These are phyloP conservation scores for Hypothenemus hampei DNA, from an alignment of 1,140 invertebrate genomes.

Conservation along the genomic window DNA sequence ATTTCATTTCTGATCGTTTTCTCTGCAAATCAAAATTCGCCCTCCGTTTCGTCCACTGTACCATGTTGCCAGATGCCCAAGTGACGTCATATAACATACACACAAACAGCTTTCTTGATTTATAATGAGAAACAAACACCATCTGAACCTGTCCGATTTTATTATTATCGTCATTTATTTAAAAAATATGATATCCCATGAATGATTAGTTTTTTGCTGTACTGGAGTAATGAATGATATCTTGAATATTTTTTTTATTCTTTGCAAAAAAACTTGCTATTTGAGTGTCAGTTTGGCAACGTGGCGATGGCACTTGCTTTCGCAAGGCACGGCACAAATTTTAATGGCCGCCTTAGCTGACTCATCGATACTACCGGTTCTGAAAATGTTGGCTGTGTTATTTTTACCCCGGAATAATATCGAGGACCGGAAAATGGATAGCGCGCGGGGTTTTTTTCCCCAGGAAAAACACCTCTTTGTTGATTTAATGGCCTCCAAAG, in stretches of 20 bases:
- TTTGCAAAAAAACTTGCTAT: not conserved
- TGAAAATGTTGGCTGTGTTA: constrained; percentile 24
- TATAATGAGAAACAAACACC: constrained; percentile 41
- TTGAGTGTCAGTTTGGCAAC: constrained; percentile 14
- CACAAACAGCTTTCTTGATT: constrained; percentile 38
- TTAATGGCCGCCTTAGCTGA: constrained; percentile 26
- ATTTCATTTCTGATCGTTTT: not conserved
- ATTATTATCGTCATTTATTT: too few species aligned
- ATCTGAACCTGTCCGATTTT: constrained; percentile 31
- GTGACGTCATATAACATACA: constrained; percentile 43
- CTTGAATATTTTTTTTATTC: not conserved
- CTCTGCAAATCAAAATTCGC: constrained; percentile 6
- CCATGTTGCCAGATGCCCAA: constrained; percentile 21
- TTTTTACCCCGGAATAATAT: constrained; percentile 14
- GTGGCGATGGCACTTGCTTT: constrained; percentile 22
- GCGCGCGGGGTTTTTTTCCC: constrained; percentile 3
- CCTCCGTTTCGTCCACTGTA: constrained; percentile 10
- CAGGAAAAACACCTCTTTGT: constrained; percentile 17
- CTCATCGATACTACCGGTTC: constrained; percentile 21
- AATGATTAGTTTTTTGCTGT: too few species aligned
- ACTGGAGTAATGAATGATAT: too few species aligned
- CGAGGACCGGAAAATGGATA: constrained; percentile 8
- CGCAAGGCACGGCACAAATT: constrained; percentile 24
- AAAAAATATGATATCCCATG: too few species aligned
- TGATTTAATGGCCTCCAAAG: constrained; percentile 14